A percentile compares a stretch with the other conserved stretches of the same genome.
These are phyloP conservation scores for Rhinella marina DNA, from an alignment of 2,797 vertebrate species.

Conservation along the genomic window DNA sequence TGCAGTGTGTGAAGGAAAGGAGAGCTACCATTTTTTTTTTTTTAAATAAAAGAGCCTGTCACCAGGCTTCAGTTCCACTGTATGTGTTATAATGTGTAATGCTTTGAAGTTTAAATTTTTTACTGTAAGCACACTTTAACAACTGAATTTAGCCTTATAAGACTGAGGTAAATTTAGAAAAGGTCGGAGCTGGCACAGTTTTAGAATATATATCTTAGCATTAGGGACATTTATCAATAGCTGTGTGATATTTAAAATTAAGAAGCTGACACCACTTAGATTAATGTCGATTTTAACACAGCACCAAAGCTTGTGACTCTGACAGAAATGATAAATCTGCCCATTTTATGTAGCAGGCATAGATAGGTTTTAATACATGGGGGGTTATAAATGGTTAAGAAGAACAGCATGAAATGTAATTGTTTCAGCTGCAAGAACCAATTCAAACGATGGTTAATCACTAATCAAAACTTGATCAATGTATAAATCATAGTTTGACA, in stretches of 20 bases:
- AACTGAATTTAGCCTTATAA: neutral
- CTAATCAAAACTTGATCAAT: neutral
- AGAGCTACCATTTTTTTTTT: too few relatives aligned
- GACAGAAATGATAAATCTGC: neutral
- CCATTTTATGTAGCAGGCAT: neutral
- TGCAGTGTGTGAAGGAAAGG: neutral
- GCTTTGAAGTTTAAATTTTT: neutral
- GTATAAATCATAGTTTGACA: neutral
- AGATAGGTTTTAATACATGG: neutral
- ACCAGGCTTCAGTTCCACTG: too few relatives aligned
- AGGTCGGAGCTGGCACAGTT: neutral
- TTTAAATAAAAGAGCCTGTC: too few relatives aligned
- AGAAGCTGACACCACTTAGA: neutral
- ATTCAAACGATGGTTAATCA: neutral
- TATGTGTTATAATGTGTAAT: neutral
- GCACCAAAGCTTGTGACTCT: neutral
- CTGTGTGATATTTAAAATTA: neutral
- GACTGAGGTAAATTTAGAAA: neutral
- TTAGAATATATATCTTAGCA: neutral
- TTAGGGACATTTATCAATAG: neutral
- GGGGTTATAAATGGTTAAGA: neutral
- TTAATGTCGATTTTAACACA: neutral
- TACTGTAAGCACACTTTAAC: neutral
- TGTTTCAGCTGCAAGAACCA: neutral
- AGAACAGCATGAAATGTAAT: neutral